Evolutionary conservation across 2,797 vertebrate genomes (phyloP).

Genomic region (Bryconaethiops microstoma): DNA sequence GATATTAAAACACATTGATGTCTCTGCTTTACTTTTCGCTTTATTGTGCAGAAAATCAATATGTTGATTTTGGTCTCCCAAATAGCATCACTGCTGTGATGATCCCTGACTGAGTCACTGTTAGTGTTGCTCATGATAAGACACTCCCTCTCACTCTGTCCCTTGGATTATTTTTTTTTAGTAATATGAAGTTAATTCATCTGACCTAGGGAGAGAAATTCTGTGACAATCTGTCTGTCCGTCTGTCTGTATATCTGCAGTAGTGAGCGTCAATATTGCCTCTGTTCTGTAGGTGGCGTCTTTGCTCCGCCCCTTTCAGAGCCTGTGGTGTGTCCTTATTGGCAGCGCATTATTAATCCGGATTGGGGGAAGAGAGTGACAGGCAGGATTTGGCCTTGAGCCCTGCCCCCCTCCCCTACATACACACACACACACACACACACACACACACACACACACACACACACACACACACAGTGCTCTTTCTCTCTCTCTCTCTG

Average conservation of each 20-base stretch:
- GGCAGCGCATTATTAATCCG: conserved; percentile 56
- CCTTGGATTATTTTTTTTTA: neutral
- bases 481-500: no score
- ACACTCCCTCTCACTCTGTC: no score
- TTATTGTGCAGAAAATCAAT: no score
- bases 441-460: neutral
- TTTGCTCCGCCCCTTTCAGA: conserved; percentile 31
- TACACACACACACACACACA: neutral
- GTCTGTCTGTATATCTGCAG: neutral
- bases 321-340: conserved; percentile 30
- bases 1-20: no score
- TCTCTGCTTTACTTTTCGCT: no score
- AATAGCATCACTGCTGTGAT: no score
- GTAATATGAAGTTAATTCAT: neutral
- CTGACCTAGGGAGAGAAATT: no score
- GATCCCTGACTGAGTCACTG: no score
- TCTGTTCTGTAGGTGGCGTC: conserved; percentile 31
- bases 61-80: no score
- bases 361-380: conserved; percentile 27
- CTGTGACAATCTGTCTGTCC: no score
- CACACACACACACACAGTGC: neutral
- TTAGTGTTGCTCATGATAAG: no score
- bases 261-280: neutral
- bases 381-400: conserved; percentile 27
- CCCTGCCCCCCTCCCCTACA: neutral